Percentiles rank a stretch among this genome's conserved stretches.
These are phyloP conservation scores for Nothocercus nigrocapillus DNA, from an alignment of 2,113 vertebrate species.

Conservation along the genomic window DNA sequence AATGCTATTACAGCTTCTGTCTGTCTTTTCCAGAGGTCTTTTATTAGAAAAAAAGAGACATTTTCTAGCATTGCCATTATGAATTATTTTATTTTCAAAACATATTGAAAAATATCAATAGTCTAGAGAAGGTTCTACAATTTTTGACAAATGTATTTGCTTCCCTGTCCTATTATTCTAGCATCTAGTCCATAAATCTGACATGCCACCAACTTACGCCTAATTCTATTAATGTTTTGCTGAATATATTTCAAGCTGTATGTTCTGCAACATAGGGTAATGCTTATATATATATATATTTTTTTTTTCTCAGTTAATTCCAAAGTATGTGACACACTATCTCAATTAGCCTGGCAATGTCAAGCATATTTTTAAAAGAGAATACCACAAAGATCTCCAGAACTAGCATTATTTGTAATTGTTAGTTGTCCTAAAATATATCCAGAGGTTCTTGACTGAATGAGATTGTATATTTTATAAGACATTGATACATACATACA, in stretches of 20 bases:
- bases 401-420: neutral
- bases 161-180: conserved; percentile 8
- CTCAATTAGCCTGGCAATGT: neutral
- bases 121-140: neutral
- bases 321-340: neutral
- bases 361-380: neutral
- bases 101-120: neutral
- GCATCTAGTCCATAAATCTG: neutral
- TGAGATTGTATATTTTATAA: neutral
- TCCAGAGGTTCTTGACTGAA: neutral
- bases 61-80: neutral
- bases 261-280: neutral
- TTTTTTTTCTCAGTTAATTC: neutral
- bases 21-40: conserved; percentile 8
- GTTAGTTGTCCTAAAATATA: neutral
- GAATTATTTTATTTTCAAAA: conserved; percentile 43
- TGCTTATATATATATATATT: neutral
- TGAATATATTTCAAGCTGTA: neutral
- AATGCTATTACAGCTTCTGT: conserved; percentile 46
- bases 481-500: neutral
- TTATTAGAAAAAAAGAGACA: conserved; percentile 14
- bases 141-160: conserved; percentile 3
- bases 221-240: neutral
- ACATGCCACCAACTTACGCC: neutral
- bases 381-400: neutral